Percentiles rank a stretch among this genome's conserved stretches.
phyloP scores from a whole-genome alignment of 1,140 invertebrate genomes.

The Philopotamus ludificatus region DNA sequence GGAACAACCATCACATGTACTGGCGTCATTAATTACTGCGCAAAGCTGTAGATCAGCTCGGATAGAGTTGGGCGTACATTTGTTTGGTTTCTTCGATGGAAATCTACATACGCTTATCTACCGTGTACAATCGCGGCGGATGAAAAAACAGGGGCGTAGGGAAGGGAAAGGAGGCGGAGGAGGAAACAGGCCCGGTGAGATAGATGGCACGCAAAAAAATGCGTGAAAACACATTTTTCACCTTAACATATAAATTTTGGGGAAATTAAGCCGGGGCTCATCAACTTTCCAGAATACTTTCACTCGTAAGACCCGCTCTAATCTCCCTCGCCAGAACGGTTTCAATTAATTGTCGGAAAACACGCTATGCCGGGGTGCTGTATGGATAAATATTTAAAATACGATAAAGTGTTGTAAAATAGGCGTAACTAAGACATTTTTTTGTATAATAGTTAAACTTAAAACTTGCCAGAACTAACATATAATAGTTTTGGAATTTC shows the following conservation, averaged over 20 bases:
- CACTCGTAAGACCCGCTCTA: slow-evolving; percentile 8
- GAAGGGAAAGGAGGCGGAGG: too few relatives aligned
- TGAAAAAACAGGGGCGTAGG: not conserved
- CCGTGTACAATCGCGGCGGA: not conserved
- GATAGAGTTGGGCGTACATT: slow-evolving; percentile 21
- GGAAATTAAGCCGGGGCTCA: slow-evolving; percentile 10
- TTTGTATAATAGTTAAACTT: too few relatives aligned
- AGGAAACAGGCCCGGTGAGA: not conserved
- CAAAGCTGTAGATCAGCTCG: slow-evolving; percentile 5
- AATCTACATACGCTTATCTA: slow-evolving; percentile 13
- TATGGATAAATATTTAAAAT: too few relatives aligned
- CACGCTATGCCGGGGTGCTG: too few relatives aligned
- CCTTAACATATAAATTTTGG: slow-evolving; percentile 6
- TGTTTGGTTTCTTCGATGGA: not conserved
- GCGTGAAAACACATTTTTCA: not conserved
- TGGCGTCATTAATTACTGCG: slow-evolving; percentile 8
- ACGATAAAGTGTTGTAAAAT: too few relatives aligned
- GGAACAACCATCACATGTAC: slow-evolving; percentile 13
- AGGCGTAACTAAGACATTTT: too few relatives aligned
- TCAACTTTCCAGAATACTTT: slow-evolving; percentile 19
- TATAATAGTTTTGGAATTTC: too few relatives aligned
- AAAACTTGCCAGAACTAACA: too few relatives aligned
- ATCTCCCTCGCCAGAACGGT: not conserved
- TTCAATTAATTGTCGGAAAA: not conserved
- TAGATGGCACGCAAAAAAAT: not conserved